Evolutionary conservation across 2,113 vertebrate species (phyloP).

Genomic region (Ameiurus melas): DNA sequence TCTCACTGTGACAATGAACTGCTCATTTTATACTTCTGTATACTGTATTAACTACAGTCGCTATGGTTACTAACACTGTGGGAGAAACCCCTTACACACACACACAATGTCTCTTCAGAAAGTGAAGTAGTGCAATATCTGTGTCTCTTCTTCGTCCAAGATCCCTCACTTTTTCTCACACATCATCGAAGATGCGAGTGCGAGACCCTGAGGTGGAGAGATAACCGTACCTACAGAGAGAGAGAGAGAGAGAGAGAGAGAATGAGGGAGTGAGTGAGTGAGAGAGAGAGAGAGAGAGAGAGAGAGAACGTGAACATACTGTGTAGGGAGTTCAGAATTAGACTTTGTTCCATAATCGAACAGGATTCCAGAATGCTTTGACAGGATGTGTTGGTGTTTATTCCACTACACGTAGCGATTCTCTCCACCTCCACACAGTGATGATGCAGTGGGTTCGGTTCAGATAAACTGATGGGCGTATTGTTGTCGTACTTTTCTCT

Average conservation of each 20-base stretch:
- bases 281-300: too few relatives aligned
- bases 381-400: too few relatives aligned
- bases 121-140: background rate
- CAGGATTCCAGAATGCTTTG: too few relatives aligned
- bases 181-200: background rate
- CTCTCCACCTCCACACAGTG: too few relatives aligned
- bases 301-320: background rate
- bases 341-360: too few relatives aligned
- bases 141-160: background rate
- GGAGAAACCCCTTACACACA: background rate
- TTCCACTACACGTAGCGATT: too few relatives aligned
- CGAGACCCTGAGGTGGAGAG: conserved; percentile 21
- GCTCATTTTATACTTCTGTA: background rate
- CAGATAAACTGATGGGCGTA: too few relatives aligned
- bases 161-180: background rate
- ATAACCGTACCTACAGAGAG: conserved; percentile 40
- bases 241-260: background rate
- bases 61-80: background rate
- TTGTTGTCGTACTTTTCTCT: too few relatives aligned
- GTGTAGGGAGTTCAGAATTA: background rate
- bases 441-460: too few relatives aligned
- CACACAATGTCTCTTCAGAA: background rate
- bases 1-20: background rate
- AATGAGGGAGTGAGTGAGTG: too few relatives aligned
- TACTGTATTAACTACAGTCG: background rate